A percentile compares a stretch with the other conserved stretches of the same genome.
These are phyloP conservation scores for Falco punctatus DNA, from an alignment of 2,113 vertebrate species.

Conservation along the genomic window DNA sequence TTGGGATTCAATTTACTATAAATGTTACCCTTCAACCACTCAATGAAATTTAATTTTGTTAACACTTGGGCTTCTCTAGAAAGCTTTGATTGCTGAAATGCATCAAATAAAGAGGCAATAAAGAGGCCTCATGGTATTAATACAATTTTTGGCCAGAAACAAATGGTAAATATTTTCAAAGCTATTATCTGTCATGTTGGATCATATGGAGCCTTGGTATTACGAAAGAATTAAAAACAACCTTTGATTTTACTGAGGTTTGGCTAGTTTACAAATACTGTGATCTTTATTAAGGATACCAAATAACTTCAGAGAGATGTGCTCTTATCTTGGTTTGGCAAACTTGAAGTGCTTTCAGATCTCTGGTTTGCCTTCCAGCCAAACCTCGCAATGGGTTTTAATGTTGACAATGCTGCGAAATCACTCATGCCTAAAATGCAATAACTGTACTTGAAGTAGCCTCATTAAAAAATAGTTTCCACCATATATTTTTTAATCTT, in stretches of 20 bases:
- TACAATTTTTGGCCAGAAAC: conserved; percentile 39
- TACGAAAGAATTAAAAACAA: conserved; percentile 52
- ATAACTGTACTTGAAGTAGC: conserved; percentile 31
- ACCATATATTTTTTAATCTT: conserved; percentile 29
- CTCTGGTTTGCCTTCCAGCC: conserved; percentile 58
- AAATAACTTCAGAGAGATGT: conserved; percentile 64
- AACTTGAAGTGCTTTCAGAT: conserved; percentile 51
- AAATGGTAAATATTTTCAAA: conserved; percentile 51
- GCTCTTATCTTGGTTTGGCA: conserved; percentile 70
- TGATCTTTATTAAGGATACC: conserved; percentile 61
- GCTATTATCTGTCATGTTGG: conserved; percentile 48
- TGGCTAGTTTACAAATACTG: conserved; percentile 57
- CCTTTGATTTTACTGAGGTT: conserved; percentile 69
- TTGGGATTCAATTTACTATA: not conserved
- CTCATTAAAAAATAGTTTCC: conserved; percentile 51
- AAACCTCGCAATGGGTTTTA: conserved; percentile 37
- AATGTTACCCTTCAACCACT: not conserved
- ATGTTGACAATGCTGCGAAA: conserved; percentile 48
- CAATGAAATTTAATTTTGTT: not conserved
- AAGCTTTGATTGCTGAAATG: conserved; percentile 35
- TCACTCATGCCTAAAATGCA: conserved; percentile 53
- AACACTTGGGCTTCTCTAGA: conserved; percentile 17
- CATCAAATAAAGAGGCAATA: conserved; percentile 12
- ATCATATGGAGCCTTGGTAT: conserved; percentile 48
- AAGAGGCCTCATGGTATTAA: conserved; percentile 17